Evolutionary conservation across 35 echinoderm and acorn worm genomes (phyloP).

Genomic region (Amphiura filiformis): DNA sequence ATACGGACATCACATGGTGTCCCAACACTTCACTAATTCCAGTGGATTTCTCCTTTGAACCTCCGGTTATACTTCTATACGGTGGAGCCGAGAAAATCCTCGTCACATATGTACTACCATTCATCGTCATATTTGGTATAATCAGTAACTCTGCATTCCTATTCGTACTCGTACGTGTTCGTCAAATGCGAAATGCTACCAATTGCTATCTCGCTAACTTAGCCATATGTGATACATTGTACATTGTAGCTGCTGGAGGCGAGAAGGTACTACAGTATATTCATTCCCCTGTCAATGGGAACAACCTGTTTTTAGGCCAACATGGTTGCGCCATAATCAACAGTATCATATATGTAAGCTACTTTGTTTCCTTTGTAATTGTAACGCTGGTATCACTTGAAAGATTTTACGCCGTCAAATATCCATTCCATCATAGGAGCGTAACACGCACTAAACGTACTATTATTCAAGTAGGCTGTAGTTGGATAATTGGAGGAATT

Average conservation of each 20-base stretch:
- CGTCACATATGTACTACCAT: constrained; percentile 38
- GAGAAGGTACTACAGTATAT: constrained; percentile 48
- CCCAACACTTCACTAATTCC: background rate
- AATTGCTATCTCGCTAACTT: constrained; percentile 66
- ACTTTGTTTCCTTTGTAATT: constrained; percentile 30
- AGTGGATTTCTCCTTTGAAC: background rate
- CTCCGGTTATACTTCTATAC: constrained; percentile 8
- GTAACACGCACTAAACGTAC: background rate
- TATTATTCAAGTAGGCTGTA: background rate
- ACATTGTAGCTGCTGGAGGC: constrained; percentile 26
- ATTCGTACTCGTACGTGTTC: constrained; percentile 44
- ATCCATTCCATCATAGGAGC: background rate
- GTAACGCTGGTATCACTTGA: constrained; percentile 58
- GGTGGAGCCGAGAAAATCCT: constrained; percentile 19
- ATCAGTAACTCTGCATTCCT: constrained; percentile 56
- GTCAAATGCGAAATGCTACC: constrained; percentile 55
- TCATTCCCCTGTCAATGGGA: constrained; percentile 33
- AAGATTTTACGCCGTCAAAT: constrained; percentile 57
- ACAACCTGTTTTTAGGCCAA: constrained; percentile 23
- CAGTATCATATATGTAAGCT: constrained; percentile 43
- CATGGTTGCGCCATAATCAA: constrained; percentile 53
- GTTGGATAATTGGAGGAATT: background rate
- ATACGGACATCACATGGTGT: background rate
- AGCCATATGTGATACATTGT: constrained; percentile 59
- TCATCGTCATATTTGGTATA: constrained; percentile 41